Conservation (phyloP, 2,113 vertebrate species). For the Cranoglanis bouderius region DNA sequence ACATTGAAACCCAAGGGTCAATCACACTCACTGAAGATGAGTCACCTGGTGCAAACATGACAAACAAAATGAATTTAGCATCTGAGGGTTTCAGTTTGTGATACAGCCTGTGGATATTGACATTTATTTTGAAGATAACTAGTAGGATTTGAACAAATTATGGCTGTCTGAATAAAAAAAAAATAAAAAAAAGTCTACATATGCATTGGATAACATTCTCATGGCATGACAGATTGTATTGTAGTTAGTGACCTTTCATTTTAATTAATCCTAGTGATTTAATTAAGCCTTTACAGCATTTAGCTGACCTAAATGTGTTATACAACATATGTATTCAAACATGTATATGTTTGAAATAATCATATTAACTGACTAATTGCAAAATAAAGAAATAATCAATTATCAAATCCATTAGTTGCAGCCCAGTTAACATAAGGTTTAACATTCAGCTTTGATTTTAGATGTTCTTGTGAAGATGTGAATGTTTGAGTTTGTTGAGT, state of each 20-base stretch:
- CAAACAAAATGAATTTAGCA: background rate
- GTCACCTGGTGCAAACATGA: background rate
- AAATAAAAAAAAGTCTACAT: background rate
- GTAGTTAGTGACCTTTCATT: background rate
- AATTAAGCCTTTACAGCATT: background rate
- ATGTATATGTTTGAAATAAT: background rate
- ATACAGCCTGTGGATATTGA: background rate
- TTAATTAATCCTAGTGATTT: background rate
- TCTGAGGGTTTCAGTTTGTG: background rate
- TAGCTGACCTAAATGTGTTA: too few relatives aligned
- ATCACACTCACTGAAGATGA: background rate
- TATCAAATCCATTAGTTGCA: background rate
- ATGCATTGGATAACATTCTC: background rate
- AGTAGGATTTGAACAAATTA: background rate
- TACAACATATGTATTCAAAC: too few relatives aligned
- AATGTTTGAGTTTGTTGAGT: background rate
- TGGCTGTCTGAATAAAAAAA: background rate
- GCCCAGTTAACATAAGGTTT: background rate
- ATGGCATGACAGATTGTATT: background rate
- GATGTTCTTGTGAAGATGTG: background rate
- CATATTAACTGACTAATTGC: background rate
- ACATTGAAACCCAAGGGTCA: background rate
- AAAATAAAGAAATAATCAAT: background rate
- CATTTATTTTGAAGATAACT: background rate
- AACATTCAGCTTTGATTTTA: background rate